Evolutionary conservation across 2,888 invertebrate species (phyloP), one percentile per base, ranked within the genome.

Genomic region (Cyclophora punctaria): DNA sequence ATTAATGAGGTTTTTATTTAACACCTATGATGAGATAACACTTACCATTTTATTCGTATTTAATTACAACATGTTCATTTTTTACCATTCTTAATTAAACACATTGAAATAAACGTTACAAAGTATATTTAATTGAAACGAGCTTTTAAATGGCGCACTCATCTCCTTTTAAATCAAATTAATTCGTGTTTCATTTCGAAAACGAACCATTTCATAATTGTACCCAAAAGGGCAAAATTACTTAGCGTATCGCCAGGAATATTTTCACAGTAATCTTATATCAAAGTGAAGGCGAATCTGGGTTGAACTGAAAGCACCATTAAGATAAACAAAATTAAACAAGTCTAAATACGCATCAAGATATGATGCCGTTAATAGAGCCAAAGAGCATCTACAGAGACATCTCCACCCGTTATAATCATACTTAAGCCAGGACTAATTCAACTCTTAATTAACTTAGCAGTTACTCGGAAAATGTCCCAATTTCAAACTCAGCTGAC

Each of bases 401-500:
- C 67, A 72, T 80, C 77, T 77, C 73, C 75, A 73, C 73, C 77
- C 83, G 75, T 78, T 79, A 78, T 80, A 82, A 80, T 82, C 76
- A 78, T 75, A 76, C 79, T 80, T 77, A 78, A 79, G 73, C 73
- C 75, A 71, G 73, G 78, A 77, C 78, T 83, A 81, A 85, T 84
- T 81, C 78, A 80, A 80, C 75, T 82, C 78, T 76, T 83, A 81
- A 85, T 84, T 83, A 81, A 84, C 77, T 84, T 79, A 78, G 77
- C 70, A 74, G 74, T 75, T 75, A 84, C 78, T 83, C 73, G 71
- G 73, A 72, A 80, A 81, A 81, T 73, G 78, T 76, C 74, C 82
- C 80, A 78, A 79, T 81, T 83, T 70, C 69, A 67, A 74, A 71
- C 71, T 78, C 73, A 72, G 75, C 78, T 78, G 79, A 78, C 76